Base-by-base conservation (phyloP, 2,888 invertebrate species). In the Callyntrura sp. region DNA sequence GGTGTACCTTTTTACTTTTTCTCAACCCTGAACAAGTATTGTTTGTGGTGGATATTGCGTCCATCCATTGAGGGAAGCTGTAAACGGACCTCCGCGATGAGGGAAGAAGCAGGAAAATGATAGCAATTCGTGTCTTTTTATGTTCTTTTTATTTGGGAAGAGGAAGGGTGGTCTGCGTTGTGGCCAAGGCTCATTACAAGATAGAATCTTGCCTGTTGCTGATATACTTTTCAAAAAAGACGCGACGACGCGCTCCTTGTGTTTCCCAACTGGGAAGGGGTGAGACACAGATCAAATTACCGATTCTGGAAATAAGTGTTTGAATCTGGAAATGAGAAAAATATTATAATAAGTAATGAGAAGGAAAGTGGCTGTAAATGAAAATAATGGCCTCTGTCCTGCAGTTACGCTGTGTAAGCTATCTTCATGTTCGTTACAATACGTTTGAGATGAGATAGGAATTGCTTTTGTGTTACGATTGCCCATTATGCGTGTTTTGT, bases 71-170 rank as follows among this genome's bases (percentile, higher is more conserved):
- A 23, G 62, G 23, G 9, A 23, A 20, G 12, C 20, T 17, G 62
- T 62, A 62, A 62, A 23, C 62, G 62, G 62, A 62, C 62, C 62
- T 62, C 62, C 62, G 17, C 62, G 62, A 62, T 62, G 51, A n/a
- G n/a, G 9, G n/a, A 62, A 35, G 35, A 35, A 35, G 35, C 35
- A 35, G 62, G 20, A 62, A 17, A 14, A 62, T 62, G n/a, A 62
- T 62, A 62, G 17, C 17, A 17, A 62, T 62, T 23, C 51, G 51
- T 12, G 14, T 51, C 51, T 51, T 51, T 62, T n/a, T 62, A 62
- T 23, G 17, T 62, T 23, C 20, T 62, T 62, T n/a, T 62, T 62
- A 62, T 62, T 51, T 51, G 2, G 51, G 2, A 51, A 51, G 17
- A 62, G 62, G 23, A 62, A 23, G 62, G 62, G 62, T 62, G 62